Base-by-base conservation (phyloP, 2,797 vertebrate species). In the Nannoperca australis region DNA sequence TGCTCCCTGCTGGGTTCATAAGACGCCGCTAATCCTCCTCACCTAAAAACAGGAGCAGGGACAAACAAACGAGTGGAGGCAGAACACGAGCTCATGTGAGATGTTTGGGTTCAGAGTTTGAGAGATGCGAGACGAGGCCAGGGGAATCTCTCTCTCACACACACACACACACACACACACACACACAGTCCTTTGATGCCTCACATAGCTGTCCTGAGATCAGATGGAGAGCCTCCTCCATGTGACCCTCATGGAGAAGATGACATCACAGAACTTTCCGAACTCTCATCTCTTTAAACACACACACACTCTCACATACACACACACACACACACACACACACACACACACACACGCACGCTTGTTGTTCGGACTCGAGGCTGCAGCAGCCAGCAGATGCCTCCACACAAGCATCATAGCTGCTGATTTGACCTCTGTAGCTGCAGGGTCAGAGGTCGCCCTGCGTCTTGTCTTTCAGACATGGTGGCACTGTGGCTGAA, bases 201-300 rank as follows among this genome's bases (percentile, higher is more conserved):
- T 82, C 45, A 2, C 83, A 78, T 87, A 85, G 49, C 75, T 83
- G 20, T 30, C 18, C 18, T 38, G 44, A 81, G 61, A 79, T 83
- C 79, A 76, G 69, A 85, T 15, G 0, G 63, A 65, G 17, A 76
- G 45, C 17, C 62, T 47, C 47, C 53, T 49, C 55, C 47, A 51
- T 42, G 20, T 68, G 62, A 63, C 34, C 62, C 47, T 10, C 51
- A 34, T 56, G 56, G 66, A 69, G 76, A 67, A 30, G 78, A 75
- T 91, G 80, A 90, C 83, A 69, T 90, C 86, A 89, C 56, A 58
- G 27, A 83, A 81, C 74, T 89, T 89, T 88, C 82, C 54, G 9
- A 80, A 69, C 85, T 62, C 76, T 81, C 42, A 51, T 40, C 59
- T 63, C 51, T 73, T 44, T 42, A 67, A 6, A 54, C 15, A 54